Conservation (phyloP, 2,888 invertebrate species). For the Baronia brevicornis region DNA sequence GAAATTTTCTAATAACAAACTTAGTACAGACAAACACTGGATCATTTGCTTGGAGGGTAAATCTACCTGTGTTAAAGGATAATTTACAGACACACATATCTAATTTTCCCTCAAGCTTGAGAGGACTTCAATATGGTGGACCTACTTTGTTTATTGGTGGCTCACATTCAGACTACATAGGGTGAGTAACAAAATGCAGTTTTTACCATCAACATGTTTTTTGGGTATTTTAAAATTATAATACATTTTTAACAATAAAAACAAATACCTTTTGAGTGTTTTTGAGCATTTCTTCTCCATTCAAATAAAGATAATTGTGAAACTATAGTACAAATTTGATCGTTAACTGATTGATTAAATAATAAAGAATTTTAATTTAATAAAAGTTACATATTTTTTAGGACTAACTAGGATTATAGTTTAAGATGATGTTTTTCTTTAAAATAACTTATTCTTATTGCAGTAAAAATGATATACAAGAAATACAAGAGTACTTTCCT, state of each 20-base stretch:
- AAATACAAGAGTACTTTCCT: conserved; percentile 83
- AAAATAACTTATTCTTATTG: conserved; percentile 22
- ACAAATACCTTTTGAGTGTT: neutral
- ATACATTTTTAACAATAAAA: neutral
- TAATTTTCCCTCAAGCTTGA: conserved; percentile 76
- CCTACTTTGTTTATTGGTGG: conserved; percentile 91
- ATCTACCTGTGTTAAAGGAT: conserved; percentile 81
- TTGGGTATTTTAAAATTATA: neutral
- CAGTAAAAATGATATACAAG: conserved; percentile 74
- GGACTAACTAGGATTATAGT: too few species aligned
- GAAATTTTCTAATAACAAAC: conserved; percentile 91
- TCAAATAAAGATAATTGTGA: conserved; percentile 3
- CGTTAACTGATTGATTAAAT: too few species aligned
- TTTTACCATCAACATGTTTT: neutral
- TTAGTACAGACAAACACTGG: conserved; percentile 80
- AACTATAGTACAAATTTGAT: conserved; percentile 9
- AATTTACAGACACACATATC: conserved; percentile 80
- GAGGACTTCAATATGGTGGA: conserved; percentile 74
- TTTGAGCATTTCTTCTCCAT: conserved; percentile 1
- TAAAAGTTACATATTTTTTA: too few species aligned
- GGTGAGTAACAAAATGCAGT: conserved; percentile 66
- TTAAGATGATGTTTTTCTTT: conserved; percentile 9
- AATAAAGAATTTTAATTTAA: too few species aligned
- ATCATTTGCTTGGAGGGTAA: conserved; percentile 85
- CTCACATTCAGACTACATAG: conserved; percentile 86